These are phyloP conservation scores for Cebus imitator DNA, from an alignment of 2,113 vertebrate genomes.

Conservation along the genomic window DNA sequence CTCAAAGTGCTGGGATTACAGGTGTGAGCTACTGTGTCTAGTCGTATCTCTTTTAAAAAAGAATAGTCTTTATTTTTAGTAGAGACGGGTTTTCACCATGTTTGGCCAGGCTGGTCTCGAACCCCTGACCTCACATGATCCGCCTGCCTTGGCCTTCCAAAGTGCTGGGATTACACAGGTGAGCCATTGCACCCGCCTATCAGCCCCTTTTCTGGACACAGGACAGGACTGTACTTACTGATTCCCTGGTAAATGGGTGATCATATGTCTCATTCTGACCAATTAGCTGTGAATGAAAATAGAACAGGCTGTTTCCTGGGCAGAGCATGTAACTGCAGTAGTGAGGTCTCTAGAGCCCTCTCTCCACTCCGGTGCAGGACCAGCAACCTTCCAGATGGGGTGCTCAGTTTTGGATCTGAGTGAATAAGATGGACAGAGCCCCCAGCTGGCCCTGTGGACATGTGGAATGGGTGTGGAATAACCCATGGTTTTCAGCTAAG, in stretches of 20 bases:
- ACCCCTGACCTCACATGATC: no score
- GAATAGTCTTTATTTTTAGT: no score
- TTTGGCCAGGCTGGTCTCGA: no score
- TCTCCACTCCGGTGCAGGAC: background rate
- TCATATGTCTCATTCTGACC: background rate
- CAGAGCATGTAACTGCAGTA: background rate
- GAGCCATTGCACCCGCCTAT: no score
- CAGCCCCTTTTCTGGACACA: background rate
- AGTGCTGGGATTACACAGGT: no score
- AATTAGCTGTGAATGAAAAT: background rate
- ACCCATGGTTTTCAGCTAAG: background rate
- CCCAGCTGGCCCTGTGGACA: fast-evolving
- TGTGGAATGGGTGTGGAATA: fast-evolving
- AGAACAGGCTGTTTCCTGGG: fast-evolving
- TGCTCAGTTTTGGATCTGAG: background rate
- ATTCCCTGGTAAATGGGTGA: no score
- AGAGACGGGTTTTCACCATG: no score
- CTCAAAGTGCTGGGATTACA: no score
- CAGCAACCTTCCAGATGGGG: background rate
- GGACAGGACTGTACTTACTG: background rate
- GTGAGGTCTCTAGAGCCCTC: background rate
- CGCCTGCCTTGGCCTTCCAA: no score
- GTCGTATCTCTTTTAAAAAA: no score
- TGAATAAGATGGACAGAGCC: background rate
- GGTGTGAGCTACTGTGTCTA: no score